Conservation (phyloP, 2,113 vertebrate genomes). For the Nycticorax nycticorax region DNA sequence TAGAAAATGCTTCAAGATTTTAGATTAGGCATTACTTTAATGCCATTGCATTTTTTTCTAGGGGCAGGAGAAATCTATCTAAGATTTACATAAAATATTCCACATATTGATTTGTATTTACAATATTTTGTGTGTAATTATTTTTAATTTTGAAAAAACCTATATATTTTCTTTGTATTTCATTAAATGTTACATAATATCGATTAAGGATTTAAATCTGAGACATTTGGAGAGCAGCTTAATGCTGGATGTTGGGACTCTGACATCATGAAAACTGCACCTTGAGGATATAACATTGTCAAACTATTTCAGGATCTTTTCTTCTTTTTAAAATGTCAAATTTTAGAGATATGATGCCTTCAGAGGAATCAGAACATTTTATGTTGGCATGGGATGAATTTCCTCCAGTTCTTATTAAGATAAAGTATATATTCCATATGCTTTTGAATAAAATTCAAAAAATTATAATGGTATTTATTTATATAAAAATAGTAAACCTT, state of each 20-base stretch:
- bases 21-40: neutral
- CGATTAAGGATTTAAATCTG: neutral
- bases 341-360: slow-evolving; percentile 21
- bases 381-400: neutral
- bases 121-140: neutral
- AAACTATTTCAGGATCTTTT: slow-evolving; percentile 34
- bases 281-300: neutral
- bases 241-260: neutral
- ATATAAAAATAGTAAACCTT: neutral
- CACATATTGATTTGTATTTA: neutral
- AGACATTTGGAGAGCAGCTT: neutral
- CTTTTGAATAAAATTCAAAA: neutral
- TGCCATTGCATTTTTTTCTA: neutral
- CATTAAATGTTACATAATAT: neutral
- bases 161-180: neutral
- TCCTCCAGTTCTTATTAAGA: neutral
- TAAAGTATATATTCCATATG: neutral
- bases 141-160: neutral
- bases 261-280: slow-evolving; percentile 10
- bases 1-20: neutral
- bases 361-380: slow-evolving; percentile 28
- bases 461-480: neutral
- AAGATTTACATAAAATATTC: neutral
- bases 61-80: neutral
- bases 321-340: slow-evolving; percentile 41